phyloP scores from a whole-genome alignment of 2,888 invertebrate species.

The Seladonia tumulorum region DNA sequence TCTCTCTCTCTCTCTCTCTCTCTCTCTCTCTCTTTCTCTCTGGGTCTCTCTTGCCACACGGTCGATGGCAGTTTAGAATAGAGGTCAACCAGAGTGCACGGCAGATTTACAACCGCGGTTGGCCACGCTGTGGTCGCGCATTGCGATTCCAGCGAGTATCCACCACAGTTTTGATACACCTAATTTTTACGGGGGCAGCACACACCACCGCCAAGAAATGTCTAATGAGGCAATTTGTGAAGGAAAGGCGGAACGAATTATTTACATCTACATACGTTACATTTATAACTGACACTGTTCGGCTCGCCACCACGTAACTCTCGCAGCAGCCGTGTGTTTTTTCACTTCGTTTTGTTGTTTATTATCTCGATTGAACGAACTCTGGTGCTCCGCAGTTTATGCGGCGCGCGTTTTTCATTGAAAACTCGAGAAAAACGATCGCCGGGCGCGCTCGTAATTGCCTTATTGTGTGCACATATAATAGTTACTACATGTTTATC shows the following conservation, averaged over 20 bases:
- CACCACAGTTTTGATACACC: neutral
- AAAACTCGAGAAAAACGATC: too few relatives aligned
- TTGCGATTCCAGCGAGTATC: neutral
- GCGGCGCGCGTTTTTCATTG: neutral
- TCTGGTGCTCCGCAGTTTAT: neutral
- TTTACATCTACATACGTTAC: neutral
- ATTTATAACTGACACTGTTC: neutral
- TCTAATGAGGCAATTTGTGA: neutral
- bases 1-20: too few relatives aligned
- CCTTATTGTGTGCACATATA: too few relatives aligned
- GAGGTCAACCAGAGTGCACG: neutral
- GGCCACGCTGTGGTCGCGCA: neutral
- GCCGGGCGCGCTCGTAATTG: too few relatives aligned
- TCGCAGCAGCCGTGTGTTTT: neutral
- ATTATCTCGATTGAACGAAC: neutral
- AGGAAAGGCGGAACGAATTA: neutral
- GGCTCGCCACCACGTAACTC: neutral
- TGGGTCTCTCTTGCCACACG: neutral
- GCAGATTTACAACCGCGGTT: neutral
- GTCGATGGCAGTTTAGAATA: neutral
- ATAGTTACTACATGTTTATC: too few relatives aligned
- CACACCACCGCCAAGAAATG: neutral
- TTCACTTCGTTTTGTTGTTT: neutral
- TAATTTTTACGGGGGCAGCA: neutral
- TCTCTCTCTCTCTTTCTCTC: too few relatives aligned